Conservation (phyloP, 2,797 vertebrate genomes). For the Sebastes vulpes region DNA sequence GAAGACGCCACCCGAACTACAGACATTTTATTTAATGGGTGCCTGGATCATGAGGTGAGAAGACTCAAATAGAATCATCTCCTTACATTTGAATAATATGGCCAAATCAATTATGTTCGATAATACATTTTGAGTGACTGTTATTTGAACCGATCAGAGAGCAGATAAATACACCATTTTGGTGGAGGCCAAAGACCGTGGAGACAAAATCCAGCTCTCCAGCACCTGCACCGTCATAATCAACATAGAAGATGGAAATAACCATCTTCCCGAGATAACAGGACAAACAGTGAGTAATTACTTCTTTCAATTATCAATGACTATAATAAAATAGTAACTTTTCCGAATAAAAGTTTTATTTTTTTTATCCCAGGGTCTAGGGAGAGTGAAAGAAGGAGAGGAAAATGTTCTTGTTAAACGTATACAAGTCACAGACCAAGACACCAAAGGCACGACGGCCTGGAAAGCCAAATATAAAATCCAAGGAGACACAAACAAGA, state of each 20-base stretch:
- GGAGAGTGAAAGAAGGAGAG: slow-evolving; percentile 72
- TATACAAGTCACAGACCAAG: slow-evolving; percentile 74
- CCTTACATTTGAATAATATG: background rate
- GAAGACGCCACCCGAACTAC: accelerated
- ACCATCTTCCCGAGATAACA: slow-evolving; percentile 68
- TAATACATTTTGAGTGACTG: background rate
- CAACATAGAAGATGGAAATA: slow-evolving; percentile 78
- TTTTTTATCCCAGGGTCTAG: slow-evolving; percentile 42
- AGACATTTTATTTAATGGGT: slow-evolving; percentile 79
- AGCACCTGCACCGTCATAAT: slow-evolving; percentile 74
- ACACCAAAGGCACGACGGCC: slow-evolving; percentile 59
- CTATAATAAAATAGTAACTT: background rate
- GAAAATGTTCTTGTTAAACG: slow-evolving; percentile 61
- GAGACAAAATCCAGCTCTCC: slow-evolving; percentile 50
- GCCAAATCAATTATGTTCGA: background rate
- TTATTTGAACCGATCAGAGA: slow-evolving; percentile 53
- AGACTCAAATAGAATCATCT: background rate
- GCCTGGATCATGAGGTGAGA: slow-evolving; percentile 81
- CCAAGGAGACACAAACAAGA: slow-evolving; percentile 57
- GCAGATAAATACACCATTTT: slow-evolving; percentile 74
- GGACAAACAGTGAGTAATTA: slow-evolving; percentile 61
- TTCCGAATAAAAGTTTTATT: background rate
- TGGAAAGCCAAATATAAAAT: slow-evolving; percentile 80
- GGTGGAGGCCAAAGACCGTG: slow-evolving; percentile 80
- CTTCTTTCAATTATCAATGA: background rate